Evolutionary conservation across 2,888 invertebrate genomes (phyloP), one percentile per base, ranked within the genome.

Genomic region (Ditylenchus weischeri): DNA sequence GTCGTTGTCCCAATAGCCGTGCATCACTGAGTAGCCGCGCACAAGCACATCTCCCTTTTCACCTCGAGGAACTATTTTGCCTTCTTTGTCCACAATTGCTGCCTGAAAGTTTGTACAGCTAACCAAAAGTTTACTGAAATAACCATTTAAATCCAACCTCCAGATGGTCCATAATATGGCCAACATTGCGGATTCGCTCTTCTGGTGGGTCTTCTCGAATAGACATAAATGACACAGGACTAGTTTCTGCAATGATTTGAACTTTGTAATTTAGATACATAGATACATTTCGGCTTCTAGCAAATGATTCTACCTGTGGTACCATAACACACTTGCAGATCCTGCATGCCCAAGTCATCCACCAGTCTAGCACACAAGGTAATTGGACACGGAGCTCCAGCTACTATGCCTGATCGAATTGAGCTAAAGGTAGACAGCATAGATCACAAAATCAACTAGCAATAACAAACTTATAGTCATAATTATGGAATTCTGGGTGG

Each of bases 1-100:
- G 2, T 88, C 87, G 71, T 92, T 91, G 18, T 87, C 87, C 89
- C 90, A 92, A 84, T 93, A 93, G 36, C 88, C 87, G 59, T 89
- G 84, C 90, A 93, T 92, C n/a, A 85, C 88, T 69, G 84, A 84
- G 84, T 91, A 91, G 0, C 91, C 91, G 15, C 80, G 70, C 15
- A 78, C 76, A 62, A 80, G 60, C 21, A 80, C 75, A 65, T 80
- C 80, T 66, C 80, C 80, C 43, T 76, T 74, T 60, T 77, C 74
- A 13, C 80, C 80, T 8, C 78, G 75, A 15, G 76, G 72, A 13
- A 78, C 76, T 48, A 78, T 74, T 47, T 70, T 69, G 10, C 76
- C 76, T 29, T 77, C 71, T 49, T 76, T 73, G 65, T 80, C 79
- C 57, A 81, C 73, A 59, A 81, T 73, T 0, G 75, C 78, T 4